phyloP scores from a whole-genome alignment of 2,113 vertebrate genomes.

The Columba janthina region DNA sequence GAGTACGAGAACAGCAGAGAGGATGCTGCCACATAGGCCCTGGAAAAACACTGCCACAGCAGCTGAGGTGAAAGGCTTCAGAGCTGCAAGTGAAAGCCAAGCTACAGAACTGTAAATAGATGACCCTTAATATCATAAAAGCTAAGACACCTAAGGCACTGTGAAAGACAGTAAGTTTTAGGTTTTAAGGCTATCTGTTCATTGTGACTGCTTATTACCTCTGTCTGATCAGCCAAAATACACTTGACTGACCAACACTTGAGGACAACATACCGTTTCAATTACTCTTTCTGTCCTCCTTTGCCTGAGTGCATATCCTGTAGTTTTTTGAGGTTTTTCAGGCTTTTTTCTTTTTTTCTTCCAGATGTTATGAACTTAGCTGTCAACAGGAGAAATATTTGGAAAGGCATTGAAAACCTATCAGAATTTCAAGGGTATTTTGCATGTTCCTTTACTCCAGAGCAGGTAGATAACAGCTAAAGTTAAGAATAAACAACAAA shows the following conservation, averaged over 20 bases:
- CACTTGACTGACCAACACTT: not conserved
- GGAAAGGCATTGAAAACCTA: not conserved
- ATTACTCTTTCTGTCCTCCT: not conserved
- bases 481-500: conserved; percentile 58
- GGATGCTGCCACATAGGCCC: not conserved
- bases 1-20: not conserved
- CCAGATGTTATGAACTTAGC: not conserved
- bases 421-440: conserved; percentile 29
- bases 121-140: not conserved
- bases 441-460: not conserved
- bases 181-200: not conserved
- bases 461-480: conserved; percentile 8
- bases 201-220: not conserved
- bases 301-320: not conserved
- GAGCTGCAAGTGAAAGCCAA: not conserved
- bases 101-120: not conserved
- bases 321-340: not conserved
- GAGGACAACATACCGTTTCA: not conserved
- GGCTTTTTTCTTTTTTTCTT: not conserved
- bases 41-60: not conserved
- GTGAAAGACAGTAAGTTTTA: not conserved
- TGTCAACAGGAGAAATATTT: not conserved
- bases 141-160: not conserved
- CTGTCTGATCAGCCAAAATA: not conserved
- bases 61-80: not conserved